Evolutionary conservation across 2,113 vertebrate genomes (phyloP).

Genomic region (Eclectus roratus): DNA sequence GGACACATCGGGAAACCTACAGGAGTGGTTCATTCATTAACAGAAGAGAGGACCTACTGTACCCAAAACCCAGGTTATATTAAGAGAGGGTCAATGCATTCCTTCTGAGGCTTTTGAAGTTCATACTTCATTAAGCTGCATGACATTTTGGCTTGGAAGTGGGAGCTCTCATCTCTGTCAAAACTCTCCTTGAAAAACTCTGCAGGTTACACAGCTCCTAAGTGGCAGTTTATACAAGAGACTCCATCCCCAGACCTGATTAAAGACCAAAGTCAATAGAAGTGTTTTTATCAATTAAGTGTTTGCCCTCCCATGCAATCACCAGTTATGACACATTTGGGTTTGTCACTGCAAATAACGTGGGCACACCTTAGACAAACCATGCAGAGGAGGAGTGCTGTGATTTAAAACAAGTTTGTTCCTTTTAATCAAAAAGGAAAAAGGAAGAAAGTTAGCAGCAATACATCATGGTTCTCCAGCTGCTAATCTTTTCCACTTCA

Average conservation of each 20-base stretch:
- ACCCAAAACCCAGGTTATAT: conserved; percentile 1
- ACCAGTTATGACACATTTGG: conserved; percentile 45
- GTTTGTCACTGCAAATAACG: conserved; percentile 4
- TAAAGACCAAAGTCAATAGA: conserved; percentile 46
- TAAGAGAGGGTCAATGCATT: conserved; percentile 36
- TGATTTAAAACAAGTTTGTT: conserved; percentile 46
- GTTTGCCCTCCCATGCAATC: conserved; percentile 50
- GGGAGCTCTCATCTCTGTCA: conserved; percentile 53
- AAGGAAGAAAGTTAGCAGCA: conserved; percentile 8
- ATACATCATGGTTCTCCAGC: conserved; percentile 27
- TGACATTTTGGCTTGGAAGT: conserved; percentile 14
- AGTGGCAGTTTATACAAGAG: conserved; percentile 33
- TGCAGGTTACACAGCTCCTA: conserved; percentile 22
- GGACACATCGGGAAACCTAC: not conserved
- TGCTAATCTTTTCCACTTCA: conserved; percentile 57
- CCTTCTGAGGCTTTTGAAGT: conserved; percentile 49
- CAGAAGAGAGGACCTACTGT: conserved; percentile 13
- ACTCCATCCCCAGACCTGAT: conserved; percentile 41
- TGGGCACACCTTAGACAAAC: conserved; percentile 53
- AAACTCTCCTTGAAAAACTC: conserved; percentile 36
- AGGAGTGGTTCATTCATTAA: conserved; percentile 38
- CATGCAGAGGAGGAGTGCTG: conserved; percentile 10
- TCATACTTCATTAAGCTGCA: conserved; percentile 23
- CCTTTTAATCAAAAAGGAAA: conserved; percentile 56
- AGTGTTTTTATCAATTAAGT: conserved; percentile 58